These are phyloP conservation scores for Urocitellus parryii DNA, from an alignment of 2,113 vertebrate species.

Conservation along the genomic window DNA sequence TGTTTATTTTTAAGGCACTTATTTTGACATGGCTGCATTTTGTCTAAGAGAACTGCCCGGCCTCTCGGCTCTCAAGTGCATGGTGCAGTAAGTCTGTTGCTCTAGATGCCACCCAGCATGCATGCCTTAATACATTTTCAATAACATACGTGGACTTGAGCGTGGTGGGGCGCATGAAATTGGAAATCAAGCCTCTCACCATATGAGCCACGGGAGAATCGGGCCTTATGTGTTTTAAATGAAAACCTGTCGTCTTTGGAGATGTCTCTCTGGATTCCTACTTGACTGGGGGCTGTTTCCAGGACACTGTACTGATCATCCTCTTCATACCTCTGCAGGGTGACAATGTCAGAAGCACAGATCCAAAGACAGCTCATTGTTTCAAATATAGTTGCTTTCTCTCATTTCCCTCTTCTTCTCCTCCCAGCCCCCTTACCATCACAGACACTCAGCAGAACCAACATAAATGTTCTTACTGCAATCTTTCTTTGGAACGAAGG, in stretches of 20 bases:
- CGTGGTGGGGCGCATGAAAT: constrained; percentile 49
- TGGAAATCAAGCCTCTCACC: constrained; percentile 78
- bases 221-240: constrained; percentile 73
- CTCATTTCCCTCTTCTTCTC: constrained; percentile 7
- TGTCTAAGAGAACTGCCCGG: constrained; percentile 65
- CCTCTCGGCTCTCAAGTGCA: constrained; percentile 48
- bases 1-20: constrained; percentile 77
- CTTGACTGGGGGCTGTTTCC: constrained; percentile 66
- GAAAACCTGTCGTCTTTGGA: constrained; percentile 72
- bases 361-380: constrained; percentile 51
- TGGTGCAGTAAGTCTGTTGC: constrained; percentile 62
- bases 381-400: constrained; percentile 67
- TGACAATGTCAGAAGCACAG: not conserved
- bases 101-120: constrained; percentile 36
- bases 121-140: constrained; percentile 71
- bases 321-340: not conserved
- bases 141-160: constrained; percentile 78
- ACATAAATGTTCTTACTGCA: not conserved
- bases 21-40: constrained; percentile 67
- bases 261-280: constrained; percentile 48
- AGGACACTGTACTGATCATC: constrained; percentile 64
- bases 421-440: constrained; percentile 20
- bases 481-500: not conserved
- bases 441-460: constrained; percentile 44
- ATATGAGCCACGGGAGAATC: constrained; percentile 61